Evolutionary conservation across 2,113 vertebrate species (phyloP).

Genomic region (Zosterops japonicus): DNA sequence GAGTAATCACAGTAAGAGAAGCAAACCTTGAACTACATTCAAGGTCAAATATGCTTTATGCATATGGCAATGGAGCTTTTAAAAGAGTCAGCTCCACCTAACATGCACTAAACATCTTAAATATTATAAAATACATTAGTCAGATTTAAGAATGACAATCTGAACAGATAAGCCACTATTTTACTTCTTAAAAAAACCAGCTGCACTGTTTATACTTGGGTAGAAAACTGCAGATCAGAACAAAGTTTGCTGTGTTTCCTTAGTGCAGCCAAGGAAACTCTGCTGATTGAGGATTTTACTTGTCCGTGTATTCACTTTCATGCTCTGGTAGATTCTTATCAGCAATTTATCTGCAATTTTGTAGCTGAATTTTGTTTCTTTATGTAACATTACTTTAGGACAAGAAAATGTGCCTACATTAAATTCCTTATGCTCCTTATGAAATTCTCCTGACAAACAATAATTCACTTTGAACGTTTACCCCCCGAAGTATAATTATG

Average conservation of each 20-base stretch:
- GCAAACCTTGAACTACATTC: neutral
- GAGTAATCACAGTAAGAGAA: neutral
- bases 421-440: neutral
- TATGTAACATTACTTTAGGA: neutral
- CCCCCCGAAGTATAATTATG: neutral
- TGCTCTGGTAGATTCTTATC: neutral
- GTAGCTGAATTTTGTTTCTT: neutral
- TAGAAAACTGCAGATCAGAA: neutral
- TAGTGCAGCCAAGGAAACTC: neutral
- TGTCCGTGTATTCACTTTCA: neutral
- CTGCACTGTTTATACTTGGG: neutral
- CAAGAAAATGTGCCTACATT: neutral
- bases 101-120: neutral
- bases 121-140: neutral
- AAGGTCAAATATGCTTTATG: neutral
- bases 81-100: neutral
- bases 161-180: neutral
- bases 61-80: neutral
- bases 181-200: neutral
- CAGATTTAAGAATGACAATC: neutral
- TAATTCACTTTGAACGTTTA: neutral
- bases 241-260: neutral
- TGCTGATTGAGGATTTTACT: neutral
- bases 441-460: neutral
- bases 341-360: neutral